Evolutionary conservation across 2,797 vertebrate species (phyloP), one percentile per base, ranked within the genome.

Genomic region (Phylloscopus collybita): DNA sequence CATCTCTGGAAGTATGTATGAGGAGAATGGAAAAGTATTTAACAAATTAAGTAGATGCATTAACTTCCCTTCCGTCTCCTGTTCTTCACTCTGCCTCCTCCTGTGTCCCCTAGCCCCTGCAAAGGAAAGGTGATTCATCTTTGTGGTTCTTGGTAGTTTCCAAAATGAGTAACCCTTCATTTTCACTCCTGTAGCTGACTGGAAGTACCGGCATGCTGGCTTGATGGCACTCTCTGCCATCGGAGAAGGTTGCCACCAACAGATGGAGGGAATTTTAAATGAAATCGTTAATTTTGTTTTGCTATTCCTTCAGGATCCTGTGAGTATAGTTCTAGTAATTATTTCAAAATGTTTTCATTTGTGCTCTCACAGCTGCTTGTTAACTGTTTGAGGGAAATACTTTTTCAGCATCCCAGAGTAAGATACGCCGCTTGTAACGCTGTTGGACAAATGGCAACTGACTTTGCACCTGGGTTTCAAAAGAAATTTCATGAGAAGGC

Each of bases 401-500:
- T 82, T 62, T 98, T 97, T 51, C 96, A 99, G 99, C 99, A 99
- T 84, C 99, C 99, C 4, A 97, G 99, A 96, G 99, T 99, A 34
- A 98, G 99, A n/a, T 99, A 99, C 1, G 99, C 99, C 0, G 99
- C 99, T 85, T 99, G 99, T 92, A 99, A 99, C 15, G 99, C 99
- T 8, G 99, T 99, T 10, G 99, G 99, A 90, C 99, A 99, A 97
- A 99, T 99, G 99, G 99, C 99, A 93, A 99, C 99, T 70, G 99
- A 99, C 96, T 99, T 99, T 22, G 99, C 99, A 26, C 99, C 99
- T n/a, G 99, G 98, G 32, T 99, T 99, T 97, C 99, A 99, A 75
- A 99, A 99, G 98, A 99, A 99, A 90, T 99, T 99, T 96, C 99
- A 99, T 5, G 98, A 99, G 90, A 99, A 99, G 98, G 99, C 98